These are phyloP conservation scores for Oncopodura yosiiana DNA, from an alignment of 1,140 invertebrate species.

Conservation along the genomic window DNA sequence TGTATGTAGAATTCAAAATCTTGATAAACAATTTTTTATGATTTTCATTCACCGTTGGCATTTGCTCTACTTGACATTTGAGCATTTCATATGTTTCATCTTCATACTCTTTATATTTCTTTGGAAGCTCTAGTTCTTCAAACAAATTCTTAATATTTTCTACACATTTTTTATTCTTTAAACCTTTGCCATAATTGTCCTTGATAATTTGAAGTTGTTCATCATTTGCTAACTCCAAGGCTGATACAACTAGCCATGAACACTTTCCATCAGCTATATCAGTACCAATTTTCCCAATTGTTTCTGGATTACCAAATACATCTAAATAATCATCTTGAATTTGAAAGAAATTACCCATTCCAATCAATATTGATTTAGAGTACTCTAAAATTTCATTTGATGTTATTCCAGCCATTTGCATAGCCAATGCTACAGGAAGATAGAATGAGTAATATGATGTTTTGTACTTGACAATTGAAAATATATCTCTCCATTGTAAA, in stretches of 20 bases:
- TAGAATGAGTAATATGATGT: conserved; percentile 58
- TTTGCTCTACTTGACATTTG: not conserved
- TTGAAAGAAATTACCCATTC: conserved; percentile 56
- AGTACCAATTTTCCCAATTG: conserved; percentile 56
- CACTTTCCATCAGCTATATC: conserved; percentile 95
- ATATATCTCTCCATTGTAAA: conserved; percentile 73
- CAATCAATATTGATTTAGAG: conserved; percentile 47
- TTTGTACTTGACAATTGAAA: conserved; percentile 53
- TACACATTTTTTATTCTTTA: not conserved
- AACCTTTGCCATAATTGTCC: conserved; percentile 13
- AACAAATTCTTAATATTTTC: conserved; percentile 6
- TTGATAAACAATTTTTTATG: too few species aligned
- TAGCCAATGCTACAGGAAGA: conserved; percentile 49
- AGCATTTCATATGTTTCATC: not conserved
- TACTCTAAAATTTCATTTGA: conserved; percentile 8
- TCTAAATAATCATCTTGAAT: conserved; percentile 56
- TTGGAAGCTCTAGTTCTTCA: not conserved
- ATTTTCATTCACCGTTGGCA: too few species aligned
- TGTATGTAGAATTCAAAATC: too few species aligned
- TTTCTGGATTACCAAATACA: conserved; percentile 48
- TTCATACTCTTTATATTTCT: not conserved
- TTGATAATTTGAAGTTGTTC: conserved; percentile 65
- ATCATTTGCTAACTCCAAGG: conserved; percentile 63
- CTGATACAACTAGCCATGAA: conserved; percentile 82
- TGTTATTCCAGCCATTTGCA: conserved; percentile 43